Evolutionary conservation across 2,888 invertebrate genomes (phyloP).

Genomic region (Idaea straminata): DNA sequence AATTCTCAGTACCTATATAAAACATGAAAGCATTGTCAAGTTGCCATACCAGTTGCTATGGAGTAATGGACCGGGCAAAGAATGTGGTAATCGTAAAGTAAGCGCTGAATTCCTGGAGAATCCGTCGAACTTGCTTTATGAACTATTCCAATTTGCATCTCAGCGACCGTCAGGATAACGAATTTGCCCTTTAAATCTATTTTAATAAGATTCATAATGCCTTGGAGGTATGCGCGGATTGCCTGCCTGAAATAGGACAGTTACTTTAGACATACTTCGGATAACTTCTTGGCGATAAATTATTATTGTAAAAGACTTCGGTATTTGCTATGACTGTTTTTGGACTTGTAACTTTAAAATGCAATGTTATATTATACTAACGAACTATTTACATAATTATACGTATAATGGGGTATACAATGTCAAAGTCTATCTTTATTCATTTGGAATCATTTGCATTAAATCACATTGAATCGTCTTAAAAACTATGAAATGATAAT

Average conservation of each 20-base stretch:
- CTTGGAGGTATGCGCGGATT: not conserved
- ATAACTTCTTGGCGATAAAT: slow-evolving; percentile 4
- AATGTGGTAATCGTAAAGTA: slow-evolving; percentile 34
- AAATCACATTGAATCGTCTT: too few relatives aligned
- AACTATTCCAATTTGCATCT: slow-evolving; percentile 60
- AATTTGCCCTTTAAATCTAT: slow-evolving; percentile 7
- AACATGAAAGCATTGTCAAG: not conserved
- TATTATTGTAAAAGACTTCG: slow-evolving; percentile 3
- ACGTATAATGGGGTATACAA: too few relatives aligned
- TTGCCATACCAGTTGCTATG: not conserved
- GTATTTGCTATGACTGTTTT: not conserved
- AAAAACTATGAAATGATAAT: too few relatives aligned
- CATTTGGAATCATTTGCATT: too few relatives aligned
- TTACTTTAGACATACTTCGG: slow-evolving; percentile 11
- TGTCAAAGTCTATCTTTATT: too few relatives aligned
- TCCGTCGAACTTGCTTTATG: slow-evolving; percentile 36
- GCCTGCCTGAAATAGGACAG: not conserved
- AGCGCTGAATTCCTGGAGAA: slow-evolving; percentile 31
- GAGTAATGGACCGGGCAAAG: slow-evolving; percentile 24
- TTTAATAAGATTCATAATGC: not conserved
- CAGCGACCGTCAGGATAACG: slow-evolving; percentile 12
- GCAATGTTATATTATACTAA: too few relatives aligned
- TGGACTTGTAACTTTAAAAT: too few relatives aligned
- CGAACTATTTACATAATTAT: too few relatives aligned
- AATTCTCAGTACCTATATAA: too few relatives aligned